Base-by-base conservation (phyloP, 2,113 vertebrate genomes). In the Calyptomena viridis region DNA sequence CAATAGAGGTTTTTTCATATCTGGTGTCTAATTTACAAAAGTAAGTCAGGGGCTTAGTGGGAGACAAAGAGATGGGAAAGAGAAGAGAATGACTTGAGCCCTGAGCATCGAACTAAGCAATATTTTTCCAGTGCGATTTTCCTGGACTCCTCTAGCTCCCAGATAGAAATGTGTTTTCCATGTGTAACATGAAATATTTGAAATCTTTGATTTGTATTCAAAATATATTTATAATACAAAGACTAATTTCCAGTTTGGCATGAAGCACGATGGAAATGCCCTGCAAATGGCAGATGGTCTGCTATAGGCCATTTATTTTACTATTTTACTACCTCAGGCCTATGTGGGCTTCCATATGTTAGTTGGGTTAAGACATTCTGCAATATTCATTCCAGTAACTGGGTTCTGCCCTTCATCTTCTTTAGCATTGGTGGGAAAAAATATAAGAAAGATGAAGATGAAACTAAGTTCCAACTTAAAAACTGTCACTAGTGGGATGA, bases 221-320 rank as follows among this genome's bases (percentile, higher is more conserved):
- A 96, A 97, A 96, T 96, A 96, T 96, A 97, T 97, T 97, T 97
- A 96, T 92, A 97, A 97, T 97, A 95, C 90, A 94, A 96, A 96
- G 95, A 95, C 87, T 96, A 96, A 94, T 97, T 97, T 97, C 96
- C 94, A 97, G 96, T 96, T 97, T 97, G 97, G 94, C 96, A 98
- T 15, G 80, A 94, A 97, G 96, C 90, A 96, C 8, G 22, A 93
- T 81, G 95, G 91, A 97, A 97, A 94, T 40, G 90, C 90, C 86
- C 83, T 79, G 92, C 89, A 96, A 97, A 97, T 96, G 97, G 97
- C 98, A 98, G 98, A 98, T 98, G 98, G 98, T 87, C 87, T 96
- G 97, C 94, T 92, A 97, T 97, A 97, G 97, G 97, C 97, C 97
- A 97, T 97, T 98, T 97, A 98, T 97, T 98, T 98, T 98, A 98